Conservation (phyloP, 2,888 invertebrate species). For the Coenonympha glycerion region DNA sequence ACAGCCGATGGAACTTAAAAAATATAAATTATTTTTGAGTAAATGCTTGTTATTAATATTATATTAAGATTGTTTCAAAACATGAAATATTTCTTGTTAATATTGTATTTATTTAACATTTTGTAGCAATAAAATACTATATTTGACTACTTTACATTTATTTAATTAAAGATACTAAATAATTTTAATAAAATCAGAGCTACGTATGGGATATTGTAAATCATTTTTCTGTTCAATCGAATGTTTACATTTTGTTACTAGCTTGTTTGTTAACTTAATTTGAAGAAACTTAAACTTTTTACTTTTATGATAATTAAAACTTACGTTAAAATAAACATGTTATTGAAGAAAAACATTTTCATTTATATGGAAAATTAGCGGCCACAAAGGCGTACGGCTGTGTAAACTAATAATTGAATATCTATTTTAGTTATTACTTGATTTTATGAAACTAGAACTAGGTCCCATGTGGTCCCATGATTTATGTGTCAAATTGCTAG, state of each 20-base stretch:
- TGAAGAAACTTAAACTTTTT: too few relatives aligned
- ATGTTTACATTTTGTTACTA: too few relatives aligned
- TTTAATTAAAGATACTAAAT: too few relatives aligned
- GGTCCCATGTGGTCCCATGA: background rate
- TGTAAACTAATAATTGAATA: background rate
- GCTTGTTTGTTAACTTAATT: too few relatives aligned
- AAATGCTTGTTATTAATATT: slow-evolving; percentile 7
- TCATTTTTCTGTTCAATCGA: too few relatives aligned
- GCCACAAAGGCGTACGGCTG: background rate
- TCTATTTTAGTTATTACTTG: background rate
- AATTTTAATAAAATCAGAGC: too few relatives aligned
- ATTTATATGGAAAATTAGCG: background rate
- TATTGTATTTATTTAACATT: too few relatives aligned
- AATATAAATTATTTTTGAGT: background rate
- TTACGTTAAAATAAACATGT: too few relatives aligned
- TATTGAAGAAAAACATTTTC: background rate
- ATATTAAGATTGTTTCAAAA: background rate
- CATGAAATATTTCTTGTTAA: slow-evolving; percentile 1
- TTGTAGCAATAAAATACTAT: background rate
- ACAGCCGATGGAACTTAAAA: slow-evolving; percentile 4
- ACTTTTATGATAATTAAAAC: too few relatives aligned
- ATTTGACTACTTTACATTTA: background rate
- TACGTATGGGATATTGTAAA: too few relatives aligned
- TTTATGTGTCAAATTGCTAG: background rate
- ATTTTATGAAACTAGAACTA: background rate